Base-by-base conservation (phyloP, 1,140 invertebrate genomes). In the Mylabris phalerata region DNA sequence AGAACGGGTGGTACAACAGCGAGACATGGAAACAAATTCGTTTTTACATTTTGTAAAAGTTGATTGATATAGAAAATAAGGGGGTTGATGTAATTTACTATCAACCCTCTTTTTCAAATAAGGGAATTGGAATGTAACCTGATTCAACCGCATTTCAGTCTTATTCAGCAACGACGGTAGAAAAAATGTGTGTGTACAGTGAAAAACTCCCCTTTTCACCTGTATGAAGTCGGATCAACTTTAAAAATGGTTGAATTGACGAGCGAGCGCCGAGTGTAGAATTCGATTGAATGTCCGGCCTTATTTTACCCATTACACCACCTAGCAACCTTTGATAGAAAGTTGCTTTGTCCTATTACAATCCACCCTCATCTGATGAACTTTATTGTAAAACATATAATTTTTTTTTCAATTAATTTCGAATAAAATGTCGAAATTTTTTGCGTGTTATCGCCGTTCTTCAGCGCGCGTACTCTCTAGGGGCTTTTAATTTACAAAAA, bases 141-240 rank as follows among this genome's bases (percentile, higher is more conserved):
- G 57, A 51, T 44, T 55, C 57, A 40, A 59, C 50, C 50, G 40
- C 57, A 51, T 52, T 32, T 40, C 57, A 58, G 27, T 43, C 50
- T 55, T 32, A 32, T 32, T 32, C 32, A 32, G 0, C 7, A 7
- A 32, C 32, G 7, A 32, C 19, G 7, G 7, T 32, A 32, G 4
- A 32, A 32, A 32, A 32, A 32, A 32, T 19, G 19, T 19, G 19
- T 19, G 19, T 19, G 19, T 19, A 13, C 1, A 19, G 19, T 19
- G 19, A 32, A 32, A 32, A 32, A 2, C 32, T 48, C 40, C 50
- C 50, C 50, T 47, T 57, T 58, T 46, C 58, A 58, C 60, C 60
- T 58, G 60, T 62, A 32, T 7, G 55, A 61, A 57, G 56, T 58
- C 55, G 51, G 43, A 62, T 62, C 60, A 62, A 57, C 55, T 62